These are phyloP conservation scores for Lasioglossum lativentre DNA, from an alignment of 2,888 invertebrate genomes.

Conservation along the genomic window DNA sequence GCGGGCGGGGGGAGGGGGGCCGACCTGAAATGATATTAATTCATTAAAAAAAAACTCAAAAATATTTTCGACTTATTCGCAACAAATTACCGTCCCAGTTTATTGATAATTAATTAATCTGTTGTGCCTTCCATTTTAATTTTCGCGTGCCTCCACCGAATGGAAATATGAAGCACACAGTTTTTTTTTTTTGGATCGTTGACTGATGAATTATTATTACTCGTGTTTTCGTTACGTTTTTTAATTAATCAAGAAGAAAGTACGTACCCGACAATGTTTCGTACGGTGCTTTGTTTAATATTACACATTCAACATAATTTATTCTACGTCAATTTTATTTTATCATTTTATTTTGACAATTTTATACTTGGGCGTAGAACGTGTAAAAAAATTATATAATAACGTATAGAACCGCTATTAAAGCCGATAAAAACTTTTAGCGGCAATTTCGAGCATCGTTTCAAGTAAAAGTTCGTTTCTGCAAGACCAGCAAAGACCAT, in stretches of 20 bases:
- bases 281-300: background rate
- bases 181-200: background rate
- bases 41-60: background rate
- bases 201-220: background rate
- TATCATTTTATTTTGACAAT: background rate
- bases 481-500: background rate
- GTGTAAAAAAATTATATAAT: background rate
- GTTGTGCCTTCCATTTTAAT: background rate
- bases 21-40: background rate
- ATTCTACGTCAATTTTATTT: background rate
- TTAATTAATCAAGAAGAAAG: background rate
- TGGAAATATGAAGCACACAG: background rate
- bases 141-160: background rate
- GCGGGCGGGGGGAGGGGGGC: too few relatives aligned
- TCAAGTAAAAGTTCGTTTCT: background rate
- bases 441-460: background rate
- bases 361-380: background rate
- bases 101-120: background rate
- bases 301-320: background rate
- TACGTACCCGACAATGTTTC: background rate
- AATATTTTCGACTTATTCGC: background rate
- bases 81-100: background rate
- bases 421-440: background rate
- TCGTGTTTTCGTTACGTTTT: background rate
- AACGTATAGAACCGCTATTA: too few relatives aligned